Conservation (phyloP, 2,888 invertebrate genomes). For the Stenodema calcarata region DNA sequence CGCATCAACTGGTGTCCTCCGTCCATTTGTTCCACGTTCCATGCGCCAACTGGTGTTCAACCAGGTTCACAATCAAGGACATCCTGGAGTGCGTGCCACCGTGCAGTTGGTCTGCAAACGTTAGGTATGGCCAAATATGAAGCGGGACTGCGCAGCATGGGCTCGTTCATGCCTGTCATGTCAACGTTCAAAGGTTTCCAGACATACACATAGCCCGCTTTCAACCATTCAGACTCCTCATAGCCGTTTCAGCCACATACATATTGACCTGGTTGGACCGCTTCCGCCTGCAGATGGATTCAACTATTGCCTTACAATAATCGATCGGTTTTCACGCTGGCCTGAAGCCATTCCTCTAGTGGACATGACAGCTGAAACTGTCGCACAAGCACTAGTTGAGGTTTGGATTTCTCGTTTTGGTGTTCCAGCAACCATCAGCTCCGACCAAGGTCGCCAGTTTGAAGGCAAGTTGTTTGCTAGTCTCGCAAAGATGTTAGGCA, state of each 20-base stretch:
- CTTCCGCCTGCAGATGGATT: slow-evolving; percentile 47
- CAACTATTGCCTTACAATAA: slow-evolving; percentile 60
- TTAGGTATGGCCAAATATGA: slow-evolving; percentile 61
- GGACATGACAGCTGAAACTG: slow-evolving; percentile 61
- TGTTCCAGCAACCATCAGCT: slow-evolving; percentile 59
- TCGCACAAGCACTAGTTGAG: slow-evolving; percentile 59
- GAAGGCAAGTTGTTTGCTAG: slow-evolving; percentile 59
- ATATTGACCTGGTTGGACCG: slow-evolving; percentile 59
- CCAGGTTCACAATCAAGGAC: slow-evolving; percentile 57
- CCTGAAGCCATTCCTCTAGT: slow-evolving; percentile 60
- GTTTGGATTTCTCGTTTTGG: slow-evolving; percentile 62
- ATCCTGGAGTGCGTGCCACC: slow-evolving; percentile 57
- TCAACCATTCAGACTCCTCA: slow-evolving; percentile 56
- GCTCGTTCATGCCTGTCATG: slow-evolving; percentile 59
- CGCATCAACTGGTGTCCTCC: slow-evolving; percentile 5
- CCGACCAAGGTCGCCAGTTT: slow-evolving; percentile 61
- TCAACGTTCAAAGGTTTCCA: slow-evolving; percentile 59
- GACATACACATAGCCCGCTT: slow-evolving; percentile 59
- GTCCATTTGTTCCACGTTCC: slow-evolving; percentile 49
- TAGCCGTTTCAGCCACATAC: slow-evolving; percentile 59
- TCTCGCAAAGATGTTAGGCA: slow-evolving; percentile 5
- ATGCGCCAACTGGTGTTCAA: slow-evolving; percentile 50
- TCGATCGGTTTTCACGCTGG: slow-evolving; percentile 61
- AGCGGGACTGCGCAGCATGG: slow-evolving; percentile 60
- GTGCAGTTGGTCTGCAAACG: slow-evolving; percentile 58